Conservation (phyloP, 2,888 invertebrate genomes). For the Axea sp. region DNA sequence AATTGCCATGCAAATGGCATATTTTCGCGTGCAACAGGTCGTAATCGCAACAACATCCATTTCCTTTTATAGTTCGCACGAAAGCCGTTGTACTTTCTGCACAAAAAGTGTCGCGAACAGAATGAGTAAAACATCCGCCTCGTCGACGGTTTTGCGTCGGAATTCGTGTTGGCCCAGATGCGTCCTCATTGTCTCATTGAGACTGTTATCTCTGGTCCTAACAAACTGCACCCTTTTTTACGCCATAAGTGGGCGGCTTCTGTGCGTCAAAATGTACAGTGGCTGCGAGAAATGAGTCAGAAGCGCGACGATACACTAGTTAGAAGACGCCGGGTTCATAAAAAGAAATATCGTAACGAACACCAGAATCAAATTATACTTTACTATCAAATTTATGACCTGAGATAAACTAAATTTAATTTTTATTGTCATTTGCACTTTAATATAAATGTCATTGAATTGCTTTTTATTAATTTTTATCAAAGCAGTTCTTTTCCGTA, state of each 20-base stretch:
- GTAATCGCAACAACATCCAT: conserved; percentile 53
- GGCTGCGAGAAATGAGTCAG: conserved; percentile 7
- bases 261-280: conserved; percentile 11
- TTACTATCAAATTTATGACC: background rate
- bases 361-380: background rate
- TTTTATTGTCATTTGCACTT: background rate
- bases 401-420: conserved; percentile 2
- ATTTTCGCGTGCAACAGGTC: conserved; percentile 55
- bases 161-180: conserved; percentile 31
- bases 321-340: conserved; percentile 3
- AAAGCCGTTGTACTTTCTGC: conserved; percentile 39
- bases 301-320: conserved; percentile 11
- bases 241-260: conserved; percentile 36
- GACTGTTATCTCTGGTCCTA: conserved; percentile 37
- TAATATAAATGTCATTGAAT: background rate
- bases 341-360: too few relatives aligned
- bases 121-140: conserved; percentile 32
- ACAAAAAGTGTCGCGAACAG: conserved; percentile 46
- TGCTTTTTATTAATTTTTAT: conserved; percentile 22
- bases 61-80: conserved; percentile 48
- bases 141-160: conserved; percentile 22
- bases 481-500: conserved; percentile 23
- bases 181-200: conserved; percentile 45
- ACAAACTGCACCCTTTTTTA: conserved; percentile 36
- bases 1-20: conserved; percentile 48